Conservation (phyloP, 2,797 vertebrate species). For the Rhadinocentrus ornatus region DNA sequence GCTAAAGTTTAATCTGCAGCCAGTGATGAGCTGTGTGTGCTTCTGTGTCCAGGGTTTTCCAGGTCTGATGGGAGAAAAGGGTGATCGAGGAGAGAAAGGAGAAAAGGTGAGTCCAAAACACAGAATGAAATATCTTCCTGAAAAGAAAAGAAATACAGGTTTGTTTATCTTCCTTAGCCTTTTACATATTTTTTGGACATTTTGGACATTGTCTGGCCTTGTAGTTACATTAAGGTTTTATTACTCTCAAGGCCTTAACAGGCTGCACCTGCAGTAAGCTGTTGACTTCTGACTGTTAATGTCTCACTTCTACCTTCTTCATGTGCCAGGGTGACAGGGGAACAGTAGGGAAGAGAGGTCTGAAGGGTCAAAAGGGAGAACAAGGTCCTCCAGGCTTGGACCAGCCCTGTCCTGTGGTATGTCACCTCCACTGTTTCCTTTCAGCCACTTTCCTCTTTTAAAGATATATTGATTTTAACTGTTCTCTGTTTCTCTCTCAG, state of each 20-base stretch:
- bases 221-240: background rate
- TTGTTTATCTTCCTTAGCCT: background rate
- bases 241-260: background rate
- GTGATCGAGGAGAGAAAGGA: constrained; percentile 89
- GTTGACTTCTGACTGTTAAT: background rate
- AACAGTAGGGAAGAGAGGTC: constrained; percentile 89
- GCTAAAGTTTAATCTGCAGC: background rate
- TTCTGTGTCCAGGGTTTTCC: constrained; percentile 88
- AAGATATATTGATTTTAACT: background rate
- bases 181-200: background rate
- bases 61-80: constrained; percentile 90
- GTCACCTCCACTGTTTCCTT: constrained; percentile 50
- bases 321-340: constrained; percentile 90
- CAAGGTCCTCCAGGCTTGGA: constrained; percentile 95
- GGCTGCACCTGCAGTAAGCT: background rate
- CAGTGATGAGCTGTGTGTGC: constrained; percentile 3
- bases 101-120: constrained; percentile 85
- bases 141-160: background rate
- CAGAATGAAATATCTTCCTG: too few species aligned
- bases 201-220: background rate
- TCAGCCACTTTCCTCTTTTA: background rate
- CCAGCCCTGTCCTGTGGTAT: constrained; percentile 97
- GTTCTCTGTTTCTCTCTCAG: constrained; percentile 18
- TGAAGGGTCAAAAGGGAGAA: constrained; percentile 95
- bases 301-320: constrained; percentile 4